Evolutionary conservation across 92 coral and sea anemone species (phyloP).

Genomic region (Ricordea florida): DNA sequence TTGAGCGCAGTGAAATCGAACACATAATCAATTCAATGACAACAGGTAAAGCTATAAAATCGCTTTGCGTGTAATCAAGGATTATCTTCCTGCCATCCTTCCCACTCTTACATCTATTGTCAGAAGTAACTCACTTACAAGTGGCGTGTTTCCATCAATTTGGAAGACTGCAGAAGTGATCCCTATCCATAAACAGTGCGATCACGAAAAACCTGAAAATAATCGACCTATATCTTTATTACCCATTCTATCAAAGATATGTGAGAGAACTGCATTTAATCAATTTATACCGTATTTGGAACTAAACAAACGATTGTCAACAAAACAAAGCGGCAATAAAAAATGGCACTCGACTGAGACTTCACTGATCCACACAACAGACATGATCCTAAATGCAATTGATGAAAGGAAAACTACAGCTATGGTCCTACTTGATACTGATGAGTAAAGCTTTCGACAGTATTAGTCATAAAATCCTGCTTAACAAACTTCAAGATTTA

Average conservation of each 20-base stretch:
- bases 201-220: constrained; percentile 40
- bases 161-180: constrained; percentile 56
- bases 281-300: not conserved
- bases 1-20: constrained; percentile 3
- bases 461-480: no score
- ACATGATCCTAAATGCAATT: no score
- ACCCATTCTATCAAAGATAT: constrained; percentile 48
- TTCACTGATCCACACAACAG: no score
- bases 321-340: constrained; percentile 18
- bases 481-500: no score
- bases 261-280: constrained; percentile 22
- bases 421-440: no score
- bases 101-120: not conserved
- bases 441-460: no score
- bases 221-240: constrained; percentile 47
- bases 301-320: not conserved
- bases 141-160: not conserved
- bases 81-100: not conserved
- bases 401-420: no score
- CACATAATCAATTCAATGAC: constrained; percentile 1
- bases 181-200: constrained; percentile 27
- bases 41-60: constrained; percentile 24
- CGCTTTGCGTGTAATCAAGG: constrained; percentile 9
- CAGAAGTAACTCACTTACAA: not conserved
- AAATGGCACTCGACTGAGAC: no score